Evolutionary conservation across 2,888 invertebrate genomes (phyloP).

Genomic region (Ceraclea dissimilis): DNA sequence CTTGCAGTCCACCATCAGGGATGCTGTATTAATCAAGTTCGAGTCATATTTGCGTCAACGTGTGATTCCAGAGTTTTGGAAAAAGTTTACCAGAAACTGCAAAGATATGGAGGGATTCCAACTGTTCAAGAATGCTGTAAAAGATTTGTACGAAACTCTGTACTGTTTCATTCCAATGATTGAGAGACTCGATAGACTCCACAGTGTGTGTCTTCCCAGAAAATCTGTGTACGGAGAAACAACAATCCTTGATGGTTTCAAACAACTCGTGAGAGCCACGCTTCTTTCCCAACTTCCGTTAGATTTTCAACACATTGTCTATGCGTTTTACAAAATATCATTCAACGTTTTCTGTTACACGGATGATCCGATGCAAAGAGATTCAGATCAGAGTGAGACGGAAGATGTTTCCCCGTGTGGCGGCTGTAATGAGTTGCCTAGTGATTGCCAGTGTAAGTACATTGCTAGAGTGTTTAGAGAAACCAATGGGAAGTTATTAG

Average conservation of each 20-base stretch:
- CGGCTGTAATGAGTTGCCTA: constrained; percentile 57
- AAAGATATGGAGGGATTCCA: constrained; percentile 55
- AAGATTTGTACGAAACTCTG: constrained; percentile 52
- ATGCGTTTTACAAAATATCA: constrained; percentile 69
- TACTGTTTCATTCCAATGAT: constrained; percentile 49
- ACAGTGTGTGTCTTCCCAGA: constrained; percentile 39
- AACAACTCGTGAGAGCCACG: constrained; percentile 56
- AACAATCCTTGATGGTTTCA: constrained; percentile 51
- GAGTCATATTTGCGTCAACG: constrained; percentile 54
- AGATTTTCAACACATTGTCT: constrained; percentile 60
- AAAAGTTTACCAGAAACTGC: constrained; percentile 48
- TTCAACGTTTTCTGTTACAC: constrained; percentile 56
- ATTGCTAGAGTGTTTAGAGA: constrained; percentile 66
- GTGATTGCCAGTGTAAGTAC: constrained; percentile 52
- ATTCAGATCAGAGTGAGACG: constrained; percentile 44
- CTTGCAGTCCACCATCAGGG: constrained; percentile 40
- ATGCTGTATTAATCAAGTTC: constrained; percentile 41
- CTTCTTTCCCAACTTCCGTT: constrained; percentile 65
- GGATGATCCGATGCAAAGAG: constrained; percentile 32
- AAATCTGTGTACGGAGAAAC: constrained; percentile 48
- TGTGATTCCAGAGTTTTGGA: constrained; percentile 60
- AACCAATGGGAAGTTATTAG: constrained; percentile 69
- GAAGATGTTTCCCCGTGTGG: constrained; percentile 58
- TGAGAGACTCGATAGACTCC: constrained; percentile 47
- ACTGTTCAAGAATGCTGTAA: constrained; percentile 59